Conservation (phyloP, 1,140 invertebrate genomes). For the Stenopsyche tienmushanensis region DNA sequence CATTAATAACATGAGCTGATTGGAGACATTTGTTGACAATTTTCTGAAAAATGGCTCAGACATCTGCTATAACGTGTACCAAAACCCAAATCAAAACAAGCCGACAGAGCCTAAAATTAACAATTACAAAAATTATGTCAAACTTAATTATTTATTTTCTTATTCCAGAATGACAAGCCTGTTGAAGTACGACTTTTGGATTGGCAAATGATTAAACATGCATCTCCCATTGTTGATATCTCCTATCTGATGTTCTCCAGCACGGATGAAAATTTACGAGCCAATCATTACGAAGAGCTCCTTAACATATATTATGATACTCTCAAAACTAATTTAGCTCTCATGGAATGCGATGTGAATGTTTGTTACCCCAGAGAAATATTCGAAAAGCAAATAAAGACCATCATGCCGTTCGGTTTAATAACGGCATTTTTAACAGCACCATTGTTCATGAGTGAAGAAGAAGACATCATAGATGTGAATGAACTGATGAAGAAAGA, state of each 20-base stretch:
- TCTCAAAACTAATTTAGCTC: slow-evolving; percentile 38
- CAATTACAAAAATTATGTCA: too few relatives aligned
- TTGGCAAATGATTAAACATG: slow-evolving; percentile 55
- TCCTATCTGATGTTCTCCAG: slow-evolving; percentile 57
- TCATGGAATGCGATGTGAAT: slow-evolving; percentile 22
- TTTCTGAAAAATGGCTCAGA: too few relatives aligned
- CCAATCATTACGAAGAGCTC: slow-evolving; percentile 48
- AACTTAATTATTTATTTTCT: too few relatives aligned
- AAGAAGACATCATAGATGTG: slow-evolving; percentile 20
- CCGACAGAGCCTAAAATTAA: too few relatives aligned
- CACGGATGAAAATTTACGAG: slow-evolving; percentile 50
- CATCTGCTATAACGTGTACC: too few relatives aligned
- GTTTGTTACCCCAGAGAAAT: slow-evolving; percentile 22
- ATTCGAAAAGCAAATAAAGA: slow-evolving; percentile 28
- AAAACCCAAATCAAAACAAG: too few relatives aligned
- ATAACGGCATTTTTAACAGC: slow-evolving; percentile 15
- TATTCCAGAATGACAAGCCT: slow-evolving; percentile 45
- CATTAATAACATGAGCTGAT: too few relatives aligned
- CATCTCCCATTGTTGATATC: slow-evolving; percentile 56
- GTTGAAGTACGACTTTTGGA: slow-evolving; percentile 52
- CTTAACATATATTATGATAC: slow-evolving; percentile 53
- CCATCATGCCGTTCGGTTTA: slow-evolving; percentile 23
- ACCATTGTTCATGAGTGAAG: slow-evolving; percentile 29
- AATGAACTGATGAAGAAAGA: slow-evolving; percentile 21
- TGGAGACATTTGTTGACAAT: too few relatives aligned